Evolutionary conservation across 2,113 vertebrate genomes (phyloP), one percentile per base, ranked within the genome.

Genomic region (Chionomys nivalis): DNA sequence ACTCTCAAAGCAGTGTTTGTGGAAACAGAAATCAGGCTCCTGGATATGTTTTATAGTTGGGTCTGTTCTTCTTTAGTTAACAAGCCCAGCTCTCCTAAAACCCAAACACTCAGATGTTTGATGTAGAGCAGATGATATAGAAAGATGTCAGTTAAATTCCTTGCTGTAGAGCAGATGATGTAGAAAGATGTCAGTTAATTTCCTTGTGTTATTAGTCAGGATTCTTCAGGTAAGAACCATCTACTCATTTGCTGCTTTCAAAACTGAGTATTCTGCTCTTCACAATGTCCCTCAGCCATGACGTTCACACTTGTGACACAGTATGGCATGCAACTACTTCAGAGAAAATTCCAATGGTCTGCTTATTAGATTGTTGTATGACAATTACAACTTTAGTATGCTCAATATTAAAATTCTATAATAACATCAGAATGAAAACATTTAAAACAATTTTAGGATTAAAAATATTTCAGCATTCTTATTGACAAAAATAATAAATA

Each of bases 251-350:
- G 0, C 31, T 68, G 16, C 49, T 49, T 91, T 75, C 3, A 23
- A 87, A 75, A 89, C 49, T 26, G 87, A 82, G 66, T 73, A 52
- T 44, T 83, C 90, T 88, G 1, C 10, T 70, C 14, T 72, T 91
- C 26, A 75, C 31, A 91, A 63, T 75, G 65, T 36, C 24, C 39
- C 70, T 75, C 1, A 31, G 9, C 7, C 2, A 93, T 47, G n/a
- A 2, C 13, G 90, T 95, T 90, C 44, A 95, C 19, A 91, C 82
- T 83, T 87, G 75, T 21, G 83, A 95, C 77, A 87, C 0, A 93
- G 26, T 36, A 83, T 87, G 0, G 2, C 61, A 0, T 26, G 42
- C 8, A 96, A 81, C n/a, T 44, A 96, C 23, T 39, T 94, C 19
- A 87, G 73, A 91, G 23, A 89, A 91, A 26, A 91, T 21, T 26